Base-by-base conservation (phyloP, 2,888 invertebrate genomes). In the Phengaris arion region DNA sequence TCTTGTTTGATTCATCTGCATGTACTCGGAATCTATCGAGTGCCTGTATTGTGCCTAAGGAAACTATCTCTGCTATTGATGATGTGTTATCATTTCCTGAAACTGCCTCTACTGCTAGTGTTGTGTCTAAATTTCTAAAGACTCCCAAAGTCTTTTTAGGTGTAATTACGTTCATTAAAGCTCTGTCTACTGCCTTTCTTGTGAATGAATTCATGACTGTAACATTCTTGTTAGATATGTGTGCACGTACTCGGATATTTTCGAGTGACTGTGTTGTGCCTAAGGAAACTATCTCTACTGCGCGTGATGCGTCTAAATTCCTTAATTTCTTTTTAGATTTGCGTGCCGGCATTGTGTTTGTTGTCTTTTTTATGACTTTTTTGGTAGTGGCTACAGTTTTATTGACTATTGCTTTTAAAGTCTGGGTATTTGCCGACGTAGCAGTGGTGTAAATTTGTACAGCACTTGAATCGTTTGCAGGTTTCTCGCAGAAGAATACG, bases 401-500 rank as follows among this genome's bases (percentile, higher is more conserved):
- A 10, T 12, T 64, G 10, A 22, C 9, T 12, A 1, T 64, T 10
- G 59, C 4, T 35, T 35, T 35, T 4, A 35, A 35, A 35, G 35
- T 35, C 35, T 35, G 35, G 35, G 35, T 35, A 35, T 35, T 45
- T 5, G 59, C 22, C 2, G 64, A 12, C 35, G 69, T 48, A n/a
- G 69, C n/a, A 48, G 48, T 68, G 7, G 68, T 45, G 12, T 64
- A 35, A 45, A 64, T 64, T 64, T 10, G 69, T 0, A 69, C 46
- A 15, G 46, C 69, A 48, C n/a, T 48, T 15, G 69, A 48, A 69
- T 48, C 69, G 70, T 51, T 83, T 2, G 80, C 78, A n/a, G 81
- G 81, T 79, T 87, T 87, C 78, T 87, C 85, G 77, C 87, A 88
- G 77, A 88, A 85, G 80, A 88, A 87, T 81, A 85, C 82, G 1